phyloP scores from a whole-genome alignment of 30 jellyfish, hydroid and myxozoan genomes.

The Chironex yamaguchii region DNA sequence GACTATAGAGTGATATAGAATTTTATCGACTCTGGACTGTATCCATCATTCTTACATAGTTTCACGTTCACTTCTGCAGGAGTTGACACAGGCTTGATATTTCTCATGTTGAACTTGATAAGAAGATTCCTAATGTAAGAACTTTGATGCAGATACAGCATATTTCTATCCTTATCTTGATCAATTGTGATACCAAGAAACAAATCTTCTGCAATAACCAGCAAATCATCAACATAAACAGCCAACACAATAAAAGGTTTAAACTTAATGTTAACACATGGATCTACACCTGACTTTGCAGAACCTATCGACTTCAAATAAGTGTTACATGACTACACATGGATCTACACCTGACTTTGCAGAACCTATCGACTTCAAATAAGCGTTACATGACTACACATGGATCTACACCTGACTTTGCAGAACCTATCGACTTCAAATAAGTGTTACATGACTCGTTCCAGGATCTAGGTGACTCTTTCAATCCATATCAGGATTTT shows the following conservation, averaged over 20 bases:
- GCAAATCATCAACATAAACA: background rate
- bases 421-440: background rate
- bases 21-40: conserved; percentile 3
- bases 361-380: background rate
- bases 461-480: too few species aligned
- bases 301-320: background rate
- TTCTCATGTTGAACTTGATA: too few species aligned
- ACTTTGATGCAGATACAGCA: background rate
- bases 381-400: background rate
- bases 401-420: background rate
- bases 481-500: too few species aligned
- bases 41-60: conserved; percentile 4
- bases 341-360: background rate
- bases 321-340: background rate
- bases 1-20: conserved; percentile 19
- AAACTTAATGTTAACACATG: background rate
- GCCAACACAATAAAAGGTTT: background rate
- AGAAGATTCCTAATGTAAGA: background rate
- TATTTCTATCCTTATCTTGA: background rate
- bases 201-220: background rate
- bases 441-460: too few species aligned
- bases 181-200: conserved; percentile 21
- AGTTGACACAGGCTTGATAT: conserved; percentile 3
- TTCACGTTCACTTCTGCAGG: conserved; percentile 19
- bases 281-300: background rate